These are phyloP conservation scores for Apocrypta bakeri DNA, from an alignment of 1,140 invertebrate species.

Conservation along the genomic window DNA sequence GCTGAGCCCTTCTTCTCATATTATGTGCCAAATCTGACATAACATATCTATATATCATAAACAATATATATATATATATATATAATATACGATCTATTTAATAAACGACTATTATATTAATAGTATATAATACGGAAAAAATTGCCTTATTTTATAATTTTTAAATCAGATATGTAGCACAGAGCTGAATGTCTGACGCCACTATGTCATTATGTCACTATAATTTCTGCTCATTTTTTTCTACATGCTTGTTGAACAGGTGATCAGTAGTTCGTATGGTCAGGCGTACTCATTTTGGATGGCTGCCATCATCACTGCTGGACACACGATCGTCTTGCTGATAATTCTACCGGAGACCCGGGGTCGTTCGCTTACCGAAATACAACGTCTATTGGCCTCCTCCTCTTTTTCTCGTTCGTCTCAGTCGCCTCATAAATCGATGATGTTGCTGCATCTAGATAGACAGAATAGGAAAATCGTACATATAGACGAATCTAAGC, in stretches of 20 bases:
- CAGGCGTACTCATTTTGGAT: conserved; percentile 34
- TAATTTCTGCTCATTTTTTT: neutral
- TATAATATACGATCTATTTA: too few relatives aligned
- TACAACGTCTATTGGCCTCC: conserved; percentile 3
- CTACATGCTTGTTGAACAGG: conserved; percentile 17
- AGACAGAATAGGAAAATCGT: neutral
- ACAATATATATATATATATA: too few relatives aligned
- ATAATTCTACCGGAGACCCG: conserved; percentile 29
- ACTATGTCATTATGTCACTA: too few relatives aligned
- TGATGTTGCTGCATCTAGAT: neutral
- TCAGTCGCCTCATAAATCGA: neutral
- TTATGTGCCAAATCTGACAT: neutral
- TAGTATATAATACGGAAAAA: too few relatives aligned
- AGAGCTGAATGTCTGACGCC: too few relatives aligned
- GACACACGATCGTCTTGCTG: neutral
- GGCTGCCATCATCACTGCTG: neutral
- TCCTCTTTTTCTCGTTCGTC: neutral
- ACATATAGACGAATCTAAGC: neutral
- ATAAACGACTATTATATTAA: too few relatives aligned
- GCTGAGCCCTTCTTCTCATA: conserved; percentile 20
- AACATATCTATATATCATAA: too few relatives aligned
- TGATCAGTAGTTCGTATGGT: conserved; percentile 9
- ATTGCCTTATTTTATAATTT: too few relatives aligned
- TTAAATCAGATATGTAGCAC: too few relatives aligned
- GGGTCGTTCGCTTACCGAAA: conserved; percentile 21